Evolutionary conservation across 2,888 invertebrate genomes (phyloP), one percentile per base, ranked within the genome.

Genomic region (Thera britannica): DNA sequence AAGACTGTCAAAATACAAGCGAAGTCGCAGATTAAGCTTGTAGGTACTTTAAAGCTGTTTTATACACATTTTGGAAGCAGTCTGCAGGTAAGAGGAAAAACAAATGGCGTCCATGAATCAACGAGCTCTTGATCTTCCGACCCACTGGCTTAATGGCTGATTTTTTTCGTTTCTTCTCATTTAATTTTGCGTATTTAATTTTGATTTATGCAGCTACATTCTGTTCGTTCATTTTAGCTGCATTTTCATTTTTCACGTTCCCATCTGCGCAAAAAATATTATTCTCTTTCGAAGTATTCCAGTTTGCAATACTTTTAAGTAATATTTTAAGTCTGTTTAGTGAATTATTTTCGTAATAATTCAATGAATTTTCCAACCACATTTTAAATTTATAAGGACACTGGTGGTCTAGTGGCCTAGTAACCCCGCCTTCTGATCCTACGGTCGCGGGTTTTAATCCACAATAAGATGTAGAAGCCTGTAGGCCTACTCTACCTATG

Each of bases 131-230:
- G 90, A 88, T 90, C 88, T 90, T 91, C 87, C 90, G 70, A 81
- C 81, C 83, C 85, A 83, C 85, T 89, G 90, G 79, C 79, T 83
- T 86, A 89, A 90, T 89, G 83, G 83, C 82, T 79, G 79, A 84
- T 87, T 87, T 87, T 49, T 86, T 85, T 83, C 80, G 79, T 81
- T 78, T 81, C 75, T 81, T 79, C 83, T 88, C 87, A 88, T 90
- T 90, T 23, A 23, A 23, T 23, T 23, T 23, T 89, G 77, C 85
- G 73, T 83, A 69, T 79, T 80, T 88, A 90, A 90, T 90, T 90
- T 89, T 88, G 90, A 90, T 90, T 90, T 89, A 90, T 89, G 79
- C 75, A 78, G 83, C 81, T 88, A 88, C 83, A 80, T 80, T 88
- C 83, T 86, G 83, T 85, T 85, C 69, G 62, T 70, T 63, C 68